Evolutionary conservation across 2,888 invertebrate genomes (phyloP).

Genomic region (Sarcophaga variegata): DNA sequence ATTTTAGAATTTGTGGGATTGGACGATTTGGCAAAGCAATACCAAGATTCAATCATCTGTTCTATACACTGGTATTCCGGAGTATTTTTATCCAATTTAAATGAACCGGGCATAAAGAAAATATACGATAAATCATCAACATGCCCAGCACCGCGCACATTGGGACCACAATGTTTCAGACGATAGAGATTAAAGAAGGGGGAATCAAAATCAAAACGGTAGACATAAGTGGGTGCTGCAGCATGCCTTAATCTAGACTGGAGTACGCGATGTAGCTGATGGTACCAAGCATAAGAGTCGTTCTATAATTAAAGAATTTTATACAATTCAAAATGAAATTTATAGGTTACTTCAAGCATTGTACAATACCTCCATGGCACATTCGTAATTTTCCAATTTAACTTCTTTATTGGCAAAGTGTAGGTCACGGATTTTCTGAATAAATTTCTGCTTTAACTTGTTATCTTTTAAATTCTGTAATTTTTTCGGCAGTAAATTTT

Average conservation of each 20-base stretch:
- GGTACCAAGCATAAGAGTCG: conserved; percentile 73
- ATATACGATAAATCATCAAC: conserved; percentile 79
- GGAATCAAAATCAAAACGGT: conserved; percentile 79
- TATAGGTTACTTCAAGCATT: neutral
- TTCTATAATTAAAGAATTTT: conserved; percentile 65
- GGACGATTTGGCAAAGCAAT: conserved; percentile 77
- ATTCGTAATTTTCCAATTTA: conserved; percentile 74
- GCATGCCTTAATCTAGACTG: conserved; percentile 74
- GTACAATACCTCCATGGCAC: conserved; percentile 70
- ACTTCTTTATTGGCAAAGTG: conserved; percentile 75
- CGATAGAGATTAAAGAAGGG: conserved; percentile 77
- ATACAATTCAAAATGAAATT: no score
- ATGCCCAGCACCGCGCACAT: conserved; percentile 76
- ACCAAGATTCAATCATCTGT: conserved; percentile 78
- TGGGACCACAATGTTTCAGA: conserved; percentile 72
- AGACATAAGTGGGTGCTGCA: conserved; percentile 76
- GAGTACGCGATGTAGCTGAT: conserved; percentile 74
- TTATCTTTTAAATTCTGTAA: conserved; percentile 47
- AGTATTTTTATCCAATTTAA: conserved; percentile 71
- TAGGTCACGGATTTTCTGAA: conserved; percentile 70
- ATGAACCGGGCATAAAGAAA: conserved; percentile 75
- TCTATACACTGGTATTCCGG: conserved; percentile 77
- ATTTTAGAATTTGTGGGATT: conserved; percentile 76
- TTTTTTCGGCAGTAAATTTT: conserved; percentile 60
- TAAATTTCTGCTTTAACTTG: conserved; percentile 68